phyloP scores from a whole-genome alignment of 2,888 invertebrate species.

The Napeogenes sylphis region DNA sequence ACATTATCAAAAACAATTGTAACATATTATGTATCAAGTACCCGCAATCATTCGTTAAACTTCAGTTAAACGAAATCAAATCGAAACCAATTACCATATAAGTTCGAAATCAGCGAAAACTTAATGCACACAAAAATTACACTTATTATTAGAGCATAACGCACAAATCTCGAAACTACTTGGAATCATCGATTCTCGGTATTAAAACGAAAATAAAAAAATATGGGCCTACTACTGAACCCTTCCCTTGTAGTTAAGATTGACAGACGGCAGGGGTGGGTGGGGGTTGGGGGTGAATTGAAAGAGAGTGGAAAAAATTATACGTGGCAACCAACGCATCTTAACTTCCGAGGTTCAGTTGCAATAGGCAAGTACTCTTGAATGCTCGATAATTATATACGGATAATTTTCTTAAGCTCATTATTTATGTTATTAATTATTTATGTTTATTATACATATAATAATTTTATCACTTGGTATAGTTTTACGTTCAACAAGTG shows the following conservation, averaged over 20 bases:
- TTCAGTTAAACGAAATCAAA: constrained; percentile 11
- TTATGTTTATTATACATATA: neutral
- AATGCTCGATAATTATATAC: constrained; percentile 14
- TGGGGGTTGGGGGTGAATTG: constrained; percentile 59
- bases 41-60: neutral
- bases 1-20: too few species aligned
- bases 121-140: constrained; percentile 28
- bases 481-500: too few species aligned
- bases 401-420: constrained; percentile 2
- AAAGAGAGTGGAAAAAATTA: constrained; percentile 75
- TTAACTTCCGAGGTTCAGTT: constrained; percentile 70
- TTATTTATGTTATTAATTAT: neutral
- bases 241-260: constrained; percentile 71
- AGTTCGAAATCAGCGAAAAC: constrained; percentile 30
- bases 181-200: constrained; percentile 61
- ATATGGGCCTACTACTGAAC: constrained; percentile 61
- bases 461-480: too few species aligned
- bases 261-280: constrained; percentile 75
- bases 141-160: constrained; percentile 32
- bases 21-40: neutral
- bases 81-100: constrained; percentile 30
- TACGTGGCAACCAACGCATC: constrained; percentile 75
- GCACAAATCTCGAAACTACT: constrained; percentile 34
- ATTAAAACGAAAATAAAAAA: constrained; percentile 66
- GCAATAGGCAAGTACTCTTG: constrained; percentile 38